A percentile compares a stretch with the other conserved stretches of the same genome.
Conservation (phyloP, 1,140 invertebrate genomes). For the Arion vulgaris region DNA sequence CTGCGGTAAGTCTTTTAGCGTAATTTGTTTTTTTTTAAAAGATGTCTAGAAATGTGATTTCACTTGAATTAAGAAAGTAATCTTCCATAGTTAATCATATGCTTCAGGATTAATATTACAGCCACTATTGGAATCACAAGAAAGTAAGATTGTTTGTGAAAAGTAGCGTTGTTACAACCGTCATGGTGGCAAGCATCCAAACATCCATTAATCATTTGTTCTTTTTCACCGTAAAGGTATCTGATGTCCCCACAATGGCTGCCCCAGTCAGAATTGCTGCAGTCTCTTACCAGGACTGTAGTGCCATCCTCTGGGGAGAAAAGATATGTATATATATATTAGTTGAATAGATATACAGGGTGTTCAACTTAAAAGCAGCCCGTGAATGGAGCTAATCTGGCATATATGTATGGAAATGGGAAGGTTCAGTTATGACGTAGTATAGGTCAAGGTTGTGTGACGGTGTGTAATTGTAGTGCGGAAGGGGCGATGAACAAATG, state of each 20-base stretch:
- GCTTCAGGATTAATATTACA: background rate
- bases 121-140: background rate
- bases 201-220: constrained; percentile 55
- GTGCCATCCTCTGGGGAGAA: constrained; percentile 54
- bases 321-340: background rate
- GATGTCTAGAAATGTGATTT: too few relatives aligned
- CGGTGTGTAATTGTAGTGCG: too few relatives aligned
- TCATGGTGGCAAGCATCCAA: constrained; percentile 54
- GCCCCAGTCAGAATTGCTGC: constrained; percentile 60
- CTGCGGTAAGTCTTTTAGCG: too few relatives aligned
- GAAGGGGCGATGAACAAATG: too few relatives aligned
- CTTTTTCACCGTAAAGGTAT: constrained; percentile 41
- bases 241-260: constrained; percentile 62
- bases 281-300: constrained; percentile 55
- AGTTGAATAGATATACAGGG: too few relatives aligned
- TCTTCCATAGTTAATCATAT: background rate
- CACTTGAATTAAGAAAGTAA: background rate
- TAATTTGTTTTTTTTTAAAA: too few relatives aligned
- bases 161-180: constrained; percentile 52
- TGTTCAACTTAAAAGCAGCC: too few relatives aligned
- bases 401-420: too few relatives aligned
- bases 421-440: too few relatives aligned
- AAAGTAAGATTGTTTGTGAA: background rate
- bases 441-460: too few relatives aligned
- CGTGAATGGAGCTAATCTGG: too few relatives aligned